Evolutionary conservation across 1,140 invertebrate species (phyloP).

Genomic region (Homarus americanus): DNA sequence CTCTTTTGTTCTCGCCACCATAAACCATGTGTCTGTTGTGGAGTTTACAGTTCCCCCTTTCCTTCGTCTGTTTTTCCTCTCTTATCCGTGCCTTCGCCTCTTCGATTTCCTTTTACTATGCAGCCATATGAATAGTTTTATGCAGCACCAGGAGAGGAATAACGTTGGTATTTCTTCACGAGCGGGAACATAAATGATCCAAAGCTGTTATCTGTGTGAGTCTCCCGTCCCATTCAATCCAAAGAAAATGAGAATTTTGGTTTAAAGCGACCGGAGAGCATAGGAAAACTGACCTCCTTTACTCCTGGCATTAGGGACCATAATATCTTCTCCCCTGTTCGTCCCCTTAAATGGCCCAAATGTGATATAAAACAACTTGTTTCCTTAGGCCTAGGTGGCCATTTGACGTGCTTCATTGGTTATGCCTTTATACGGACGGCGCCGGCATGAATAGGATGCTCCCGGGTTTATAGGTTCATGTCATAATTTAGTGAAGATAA

Average conservation of each 20-base stretch:
- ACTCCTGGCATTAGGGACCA: background rate
- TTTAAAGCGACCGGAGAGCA: slow-evolving; percentile 39
- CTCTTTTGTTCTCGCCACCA: slow-evolving; percentile 69
- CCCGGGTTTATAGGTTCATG: slow-evolving; percentile 67
- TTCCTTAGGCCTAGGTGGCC: slow-evolving; percentile 67
- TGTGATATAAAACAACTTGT: slow-evolving; percentile 72
- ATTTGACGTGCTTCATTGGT: slow-evolving; percentile 69
- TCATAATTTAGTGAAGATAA: slow-evolving; percentile 66
- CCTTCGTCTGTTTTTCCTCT: background rate
- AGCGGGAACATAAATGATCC: slow-evolving; percentile 42
- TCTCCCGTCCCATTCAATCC: slow-evolving; percentile 66
- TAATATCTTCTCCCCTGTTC: slow-evolving; percentile 32
- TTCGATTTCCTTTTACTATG: background rate
- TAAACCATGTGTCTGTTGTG: slow-evolving; percentile 67
- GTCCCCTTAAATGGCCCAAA: slow-evolving; percentile 61
- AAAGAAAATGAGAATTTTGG: slow-evolving; percentile 72
- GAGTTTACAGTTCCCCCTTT: slow-evolving; percentile 27
- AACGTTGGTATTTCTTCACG: slow-evolving; percentile 4
- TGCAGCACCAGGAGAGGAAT: background rate
- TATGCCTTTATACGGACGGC: slow-evolving; percentile 63
- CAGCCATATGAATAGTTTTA: background rate
- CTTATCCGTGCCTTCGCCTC: background rate
- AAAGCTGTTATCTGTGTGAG: slow-evolving; percentile 48
- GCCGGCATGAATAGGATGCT: slow-evolving; percentile 64
- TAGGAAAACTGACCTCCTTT: slow-evolving; percentile 26